Conservation (phyloP, 2,888 invertebrate genomes). For the Drosophila hamatofila region DNA sequence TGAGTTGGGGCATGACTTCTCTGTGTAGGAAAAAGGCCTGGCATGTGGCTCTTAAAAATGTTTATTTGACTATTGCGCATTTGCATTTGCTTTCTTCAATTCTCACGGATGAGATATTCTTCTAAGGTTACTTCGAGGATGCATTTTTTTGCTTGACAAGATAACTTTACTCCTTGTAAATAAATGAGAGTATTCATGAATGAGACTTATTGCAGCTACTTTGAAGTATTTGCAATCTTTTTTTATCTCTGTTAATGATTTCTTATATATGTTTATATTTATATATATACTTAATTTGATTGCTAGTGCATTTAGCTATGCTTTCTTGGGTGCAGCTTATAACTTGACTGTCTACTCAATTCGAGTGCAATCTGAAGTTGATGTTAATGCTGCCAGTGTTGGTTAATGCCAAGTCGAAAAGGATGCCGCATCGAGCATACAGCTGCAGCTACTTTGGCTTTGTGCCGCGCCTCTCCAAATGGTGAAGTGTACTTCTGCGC, state of each 20-base stretch:
- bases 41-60: too few species aligned
- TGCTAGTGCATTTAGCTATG: neutral
- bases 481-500: slow-evolving; percentile 70
- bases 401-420: slow-evolving; percentile 60
- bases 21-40: too few species aligned
- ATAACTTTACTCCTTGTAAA: too few species aligned
- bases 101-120: too few species aligned
- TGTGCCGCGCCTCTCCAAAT: slow-evolving; percentile 30
- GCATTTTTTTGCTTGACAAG: too few species aligned
- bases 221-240: neutral
- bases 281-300: neutral
- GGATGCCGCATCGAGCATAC: slow-evolving; percentile 29
- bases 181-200: neutral
- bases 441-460: slow-evolving; percentile 33
- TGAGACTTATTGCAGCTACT: neutral
- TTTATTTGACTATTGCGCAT: too few species aligned
- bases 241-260: neutral
- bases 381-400: slow-evolving; percentile 52
- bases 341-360: slow-evolving; percentile 15
- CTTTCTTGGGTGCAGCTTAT: neutral
- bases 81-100: too few species aligned
- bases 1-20: too few species aligned
- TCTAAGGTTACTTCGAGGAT: too few species aligned
- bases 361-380: slow-evolving; percentile 45
- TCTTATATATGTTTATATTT: neutral